Base-by-base conservation (phyloP, 2,888 invertebrate species). In the Anarsia innoxiella region DNA sequence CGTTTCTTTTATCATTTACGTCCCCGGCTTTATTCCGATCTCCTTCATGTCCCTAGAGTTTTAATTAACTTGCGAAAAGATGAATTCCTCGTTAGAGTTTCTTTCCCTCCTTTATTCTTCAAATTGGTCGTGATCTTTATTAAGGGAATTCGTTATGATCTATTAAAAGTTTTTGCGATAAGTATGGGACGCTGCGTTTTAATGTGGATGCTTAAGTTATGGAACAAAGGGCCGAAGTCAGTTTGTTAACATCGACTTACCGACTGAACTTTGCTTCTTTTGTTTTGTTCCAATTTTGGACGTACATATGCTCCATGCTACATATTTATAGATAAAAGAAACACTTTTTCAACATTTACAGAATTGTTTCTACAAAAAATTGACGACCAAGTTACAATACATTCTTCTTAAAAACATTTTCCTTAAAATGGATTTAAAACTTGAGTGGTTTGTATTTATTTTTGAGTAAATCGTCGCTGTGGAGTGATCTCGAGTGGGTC, bases 41-140 rank as follows among this genome's bases (percentile, higher is more conserved):
- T 11, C 13, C 15, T 23, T 23, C 32, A 13, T 23, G 32, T 32
- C 32, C 15, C 30, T 11, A 14, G 30, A 36, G 36, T 36, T 36
- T 36, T 36, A 36, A 36, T 36, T 36, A 30, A 30, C 23, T 31
- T 31, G 23, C 31, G 23, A 36, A 36, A 36, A 36, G 36, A 36
- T 36, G 36, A 25, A 36, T 30, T 9, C 12, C 23, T 19, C 13
- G 19, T 12, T n/a, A n/a, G n/a, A n/a, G 29, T 29, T 30, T 23
- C 29, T 16, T 16, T 13, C 14, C 9, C 15, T 9, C 11, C 29
- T 36, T 15, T 25, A 30, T 14, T 14, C 29, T 23, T n/a, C 14
- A 30, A 36, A 36, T 30, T 31, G 36, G 29, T 23, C 29, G 8
- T 15, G 14, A 29, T 29, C 23, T 30, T 36, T 25, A 30, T 36